A percentile compares a stretch with the other conserved stretches of the same genome.
Conservation (phyloP, 2,888 invertebrate genomes). For the Phrixothrix hirtus region DNA sequence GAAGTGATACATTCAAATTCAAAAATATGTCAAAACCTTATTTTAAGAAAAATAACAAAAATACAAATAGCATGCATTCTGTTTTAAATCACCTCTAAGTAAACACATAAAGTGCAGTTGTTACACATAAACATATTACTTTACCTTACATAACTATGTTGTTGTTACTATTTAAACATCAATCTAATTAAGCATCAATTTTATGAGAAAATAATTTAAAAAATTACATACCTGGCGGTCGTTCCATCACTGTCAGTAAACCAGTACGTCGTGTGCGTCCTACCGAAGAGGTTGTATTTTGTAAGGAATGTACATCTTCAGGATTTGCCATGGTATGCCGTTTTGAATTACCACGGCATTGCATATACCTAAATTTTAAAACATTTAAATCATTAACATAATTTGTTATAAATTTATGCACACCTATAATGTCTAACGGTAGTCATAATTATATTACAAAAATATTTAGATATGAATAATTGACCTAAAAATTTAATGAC, state of each 20-base stretch:
- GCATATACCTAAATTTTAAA: slow-evolving; percentile 67
- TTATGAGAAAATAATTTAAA: not conserved
- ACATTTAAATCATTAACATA: too few relatives aligned
- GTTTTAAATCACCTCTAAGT: too few relatives aligned
- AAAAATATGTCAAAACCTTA: too few relatives aligned
- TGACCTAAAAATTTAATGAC: too few relatives aligned
- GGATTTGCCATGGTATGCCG: slow-evolving; percentile 79
- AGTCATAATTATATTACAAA: too few relatives aligned
- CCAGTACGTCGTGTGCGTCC: slow-evolving; percentile 78
- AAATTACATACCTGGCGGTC: slow-evolving; percentile 75
- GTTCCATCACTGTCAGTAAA: slow-evolving; percentile 81
- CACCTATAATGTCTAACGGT: too few relatives aligned
- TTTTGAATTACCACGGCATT: slow-evolving; percentile 73
- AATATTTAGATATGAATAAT: too few relatives aligned
- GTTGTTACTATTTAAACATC: not conserved
- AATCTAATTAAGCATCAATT: too few relatives aligned
- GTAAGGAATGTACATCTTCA: slow-evolving; percentile 65
- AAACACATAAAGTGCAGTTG: too few relatives aligned
- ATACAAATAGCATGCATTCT: too few relatives aligned
- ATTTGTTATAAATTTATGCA: too few relatives aligned
- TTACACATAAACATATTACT: not conserved
- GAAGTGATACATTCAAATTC: not conserved
- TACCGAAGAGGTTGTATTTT: slow-evolving; percentile 44
- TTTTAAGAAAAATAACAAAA: too few relatives aligned
- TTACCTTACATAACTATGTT: not conserved